phyloP scores from a whole-genome alignment of 2,888 invertebrate genomes.

The Leptinotarsa rubiginosa region DNA sequence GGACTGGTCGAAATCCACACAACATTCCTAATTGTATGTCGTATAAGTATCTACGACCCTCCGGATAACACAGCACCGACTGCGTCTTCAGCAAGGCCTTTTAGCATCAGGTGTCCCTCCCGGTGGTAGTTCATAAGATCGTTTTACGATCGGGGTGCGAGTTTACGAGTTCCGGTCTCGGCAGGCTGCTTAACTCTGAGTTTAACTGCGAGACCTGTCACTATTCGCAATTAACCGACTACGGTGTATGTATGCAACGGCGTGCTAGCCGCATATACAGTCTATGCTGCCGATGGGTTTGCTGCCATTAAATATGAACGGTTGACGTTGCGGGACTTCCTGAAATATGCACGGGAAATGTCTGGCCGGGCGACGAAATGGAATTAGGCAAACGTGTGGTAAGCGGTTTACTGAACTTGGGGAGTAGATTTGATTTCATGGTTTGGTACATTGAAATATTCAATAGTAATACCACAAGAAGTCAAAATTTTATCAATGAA shows the following conservation, averaged over 20 bases:
- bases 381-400: not conserved
- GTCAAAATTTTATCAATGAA: no score
- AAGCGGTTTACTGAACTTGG: not conserved
- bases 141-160: constrained; percentile 14
- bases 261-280: constrained; percentile 1
- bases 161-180: not conserved
- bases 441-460: not conserved
- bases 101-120: constrained; percentile 8
- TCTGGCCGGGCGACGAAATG: not conserved
- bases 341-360: constrained; percentile 6
- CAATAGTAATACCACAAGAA: no score
- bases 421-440: not conserved
- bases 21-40: no score
- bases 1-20: no score
- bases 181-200: not conserved
- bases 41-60: no score
- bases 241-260: not conserved
- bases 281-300: constrained; percentile 2
- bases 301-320: constrained; percentile 3
- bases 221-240: constrained; percentile 11
- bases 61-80: no score
- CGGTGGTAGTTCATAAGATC: constrained; percentile 17
- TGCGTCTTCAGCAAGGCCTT: not conserved
- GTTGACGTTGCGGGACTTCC: not conserved
- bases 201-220: constrained; percentile 11